A percentile compares a stretch with the other conserved stretches of the same genome.
Conservation (phyloP, 2,797 vertebrate species). For the Discoglossus pictus region DNA sequence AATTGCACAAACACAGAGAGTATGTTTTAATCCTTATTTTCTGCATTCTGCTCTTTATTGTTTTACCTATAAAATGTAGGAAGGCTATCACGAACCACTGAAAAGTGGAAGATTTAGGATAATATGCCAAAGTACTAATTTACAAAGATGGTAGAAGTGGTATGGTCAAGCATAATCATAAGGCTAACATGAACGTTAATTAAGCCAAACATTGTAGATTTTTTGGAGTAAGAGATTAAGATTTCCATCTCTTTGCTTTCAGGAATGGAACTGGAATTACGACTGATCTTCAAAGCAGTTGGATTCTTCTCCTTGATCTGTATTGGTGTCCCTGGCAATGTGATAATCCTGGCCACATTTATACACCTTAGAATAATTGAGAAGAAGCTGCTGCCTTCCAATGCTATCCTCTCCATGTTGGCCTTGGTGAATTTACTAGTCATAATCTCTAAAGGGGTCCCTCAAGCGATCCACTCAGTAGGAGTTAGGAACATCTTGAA, state of each 20-base stretch:
- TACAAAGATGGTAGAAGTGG: too few relatives aligned
- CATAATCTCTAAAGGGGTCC: constrained; percentile 40
- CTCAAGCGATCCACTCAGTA: constrained; percentile 36
- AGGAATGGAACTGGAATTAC: constrained; percentile 36
- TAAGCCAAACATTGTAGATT: too few relatives aligned
- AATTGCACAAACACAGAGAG: too few relatives aligned
- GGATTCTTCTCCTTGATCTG: constrained; percentile 40
- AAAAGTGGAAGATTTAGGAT: too few relatives aligned
- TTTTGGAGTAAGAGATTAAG: too few relatives aligned
- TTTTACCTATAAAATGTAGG: too few relatives aligned
- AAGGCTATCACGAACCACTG: too few relatives aligned
- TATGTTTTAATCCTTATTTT: too few relatives aligned
- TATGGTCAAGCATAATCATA: background rate
- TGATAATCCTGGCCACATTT: constrained; percentile 26
- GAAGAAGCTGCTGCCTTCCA: constrained; percentile 34
- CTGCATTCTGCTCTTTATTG: too few relatives aligned
- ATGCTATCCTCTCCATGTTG: constrained; percentile 35
- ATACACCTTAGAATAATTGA: constrained; percentile 20
- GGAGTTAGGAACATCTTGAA: constrained; percentile 42
- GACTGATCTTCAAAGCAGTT: constrained; percentile 40
- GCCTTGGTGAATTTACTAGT: constrained; percentile 39
- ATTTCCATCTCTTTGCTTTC: background rate
- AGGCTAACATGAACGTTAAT: background rate
- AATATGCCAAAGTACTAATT: too few relatives aligned
- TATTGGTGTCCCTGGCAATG: constrained; percentile 43